Percentiles rank a stretch among this genome's conserved stretches.
Conservation (phyloP, 2,113 vertebrate genomes). For the Syngnathus scovelli region DNA sequence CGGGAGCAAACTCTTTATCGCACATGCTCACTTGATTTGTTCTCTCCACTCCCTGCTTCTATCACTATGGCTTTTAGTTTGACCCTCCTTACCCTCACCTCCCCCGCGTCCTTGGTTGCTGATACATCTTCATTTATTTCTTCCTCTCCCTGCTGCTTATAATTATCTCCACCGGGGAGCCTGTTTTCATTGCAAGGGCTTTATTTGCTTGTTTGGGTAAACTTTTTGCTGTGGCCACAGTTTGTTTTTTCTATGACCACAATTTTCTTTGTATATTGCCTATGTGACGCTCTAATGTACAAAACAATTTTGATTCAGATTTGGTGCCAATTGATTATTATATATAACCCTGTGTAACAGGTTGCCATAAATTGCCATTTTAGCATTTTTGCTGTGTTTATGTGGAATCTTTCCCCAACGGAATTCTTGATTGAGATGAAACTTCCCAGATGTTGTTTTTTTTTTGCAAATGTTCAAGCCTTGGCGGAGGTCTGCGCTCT, state of each 20-base stretch:
- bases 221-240: neutral
- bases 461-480: neutral
- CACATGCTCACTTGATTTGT: conserved; percentile 42
- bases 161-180: conserved; percentile 20
- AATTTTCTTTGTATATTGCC: too few species aligned
- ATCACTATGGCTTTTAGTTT: conserved; percentile 46
- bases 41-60: conserved; percentile 38
- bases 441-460: neutral
- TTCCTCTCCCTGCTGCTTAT: conserved; percentile 64
- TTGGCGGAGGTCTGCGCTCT: neutral
- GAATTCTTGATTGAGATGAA: neutral
- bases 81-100: conserved; percentile 17
- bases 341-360: neutral
- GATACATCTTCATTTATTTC: conserved; percentile 65
- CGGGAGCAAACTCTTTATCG: conserved; percentile 66
- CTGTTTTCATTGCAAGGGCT: neutral
- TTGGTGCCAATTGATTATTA: conserved; percentile 1
- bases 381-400: neutral
- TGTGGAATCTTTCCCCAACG: neutral
- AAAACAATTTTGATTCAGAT: neutral
- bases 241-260: neutral
- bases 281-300: too few species aligned
- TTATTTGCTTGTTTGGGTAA: neutral
- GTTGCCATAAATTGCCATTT: neutral
- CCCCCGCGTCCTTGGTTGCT: conserved; percentile 34